Evolutionary conservation across 1,140 invertebrate genomes (phyloP), one percentile per base, ranked within the genome.

Genomic region (Drosophila insularis): DNA sequence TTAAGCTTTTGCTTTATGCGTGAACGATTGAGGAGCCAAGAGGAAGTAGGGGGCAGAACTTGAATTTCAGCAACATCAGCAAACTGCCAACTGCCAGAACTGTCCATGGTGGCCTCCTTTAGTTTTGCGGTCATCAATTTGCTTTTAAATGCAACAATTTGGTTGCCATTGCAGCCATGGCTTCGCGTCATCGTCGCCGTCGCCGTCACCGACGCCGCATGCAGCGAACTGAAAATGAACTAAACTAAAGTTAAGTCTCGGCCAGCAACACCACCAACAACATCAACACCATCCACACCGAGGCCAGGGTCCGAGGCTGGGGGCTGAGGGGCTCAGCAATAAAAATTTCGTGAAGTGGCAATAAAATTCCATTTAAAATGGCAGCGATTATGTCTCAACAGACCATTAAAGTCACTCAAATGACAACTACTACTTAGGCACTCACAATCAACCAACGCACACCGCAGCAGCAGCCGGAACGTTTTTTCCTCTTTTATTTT

Each of bases 331-430:
- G 64, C 71, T 68, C 75, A 21, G 84, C 77, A 89, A 89, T 89
- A 89, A 89, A 89, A 89, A 89, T 89, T 89, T 89, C 85, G 89
- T 80, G 89, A 89, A 82, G 85, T 86, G 81, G 90, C 90, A 91
- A 91, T 91, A 91, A 91, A 91, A 91, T 91, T 91, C 90, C 90
- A 91, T 91, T 91, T 91, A 91, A 91, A 91, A 91, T 91, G 90
- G 90, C 90, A 91, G 90, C 90, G 90, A 91, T 91, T 91, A 91
- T 91, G 90, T 91, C 90, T 91, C 90, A 91, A 91, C 90, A 91
- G 90, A 91, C 90, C 90, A 91, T 91, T 91, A 91, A 91, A 91
- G 90, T 91, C 90, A 91, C 82, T 91, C 76, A 90, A 91, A 91
- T 91, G 89, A 91, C 89, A 91, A 91, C 90, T 91, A 91, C 89